phyloP scores from a whole-genome alignment of 1,140 invertebrate genomes.

The Charaxes varanes region DNA sequence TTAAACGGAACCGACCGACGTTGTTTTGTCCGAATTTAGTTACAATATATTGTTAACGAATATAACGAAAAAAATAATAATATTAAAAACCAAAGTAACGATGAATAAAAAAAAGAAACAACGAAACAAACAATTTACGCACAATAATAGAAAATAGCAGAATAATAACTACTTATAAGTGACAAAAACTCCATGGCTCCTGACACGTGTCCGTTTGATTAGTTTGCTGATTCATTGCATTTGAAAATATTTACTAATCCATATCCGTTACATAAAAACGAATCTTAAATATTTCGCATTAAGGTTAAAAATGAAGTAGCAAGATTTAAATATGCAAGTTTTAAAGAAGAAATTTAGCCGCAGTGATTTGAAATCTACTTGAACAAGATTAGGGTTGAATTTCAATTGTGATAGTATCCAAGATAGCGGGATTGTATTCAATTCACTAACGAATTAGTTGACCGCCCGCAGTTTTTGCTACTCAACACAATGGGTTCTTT shows the following conservation, averaged over 20 bases:
- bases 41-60: too few relatives aligned
- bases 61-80: too few relatives aligned
- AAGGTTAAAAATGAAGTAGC: background rate
- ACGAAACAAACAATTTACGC: too few relatives aligned
- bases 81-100: too few relatives aligned
- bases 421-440: conserved; percentile 13
- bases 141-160: background rate
- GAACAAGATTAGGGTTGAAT: conserved; percentile 9
- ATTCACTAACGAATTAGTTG: conserved; percentile 52
- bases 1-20: too few relatives aligned
- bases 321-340: background rate
- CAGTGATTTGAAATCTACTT: conserved; percentile 13
- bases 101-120: too few relatives aligned
- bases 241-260: conserved; percentile 29
- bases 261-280: background rate
- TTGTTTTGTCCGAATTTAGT: too few relatives aligned
- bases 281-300: background rate
- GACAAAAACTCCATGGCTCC: conserved; percentile 24
- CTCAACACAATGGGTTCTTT: conserved; percentile 51
- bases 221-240: conserved; percentile 49
- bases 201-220: conserved; percentile 57
- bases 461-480: conserved; percentile 64
- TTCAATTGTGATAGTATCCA: conserved; percentile 10
- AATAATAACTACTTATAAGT: conserved; percentile 32
- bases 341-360: background rate